Base-by-base conservation (phyloP, 2,888 invertebrate species). In the Chalcosyrphus nemorum region DNA sequence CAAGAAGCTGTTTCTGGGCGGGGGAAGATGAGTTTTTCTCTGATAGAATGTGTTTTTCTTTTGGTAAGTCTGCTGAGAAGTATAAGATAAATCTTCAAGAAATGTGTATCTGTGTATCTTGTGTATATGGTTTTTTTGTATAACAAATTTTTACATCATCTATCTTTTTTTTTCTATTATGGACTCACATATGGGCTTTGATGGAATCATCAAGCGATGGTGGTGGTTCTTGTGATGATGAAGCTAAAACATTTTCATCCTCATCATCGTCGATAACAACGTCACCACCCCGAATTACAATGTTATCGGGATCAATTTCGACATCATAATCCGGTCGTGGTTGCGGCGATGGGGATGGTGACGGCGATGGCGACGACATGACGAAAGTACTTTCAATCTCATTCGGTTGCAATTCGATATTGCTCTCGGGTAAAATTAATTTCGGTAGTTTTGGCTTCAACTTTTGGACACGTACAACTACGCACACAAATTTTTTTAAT, bases 381-480 rank as follows among this genome's bases (percentile, higher is more conserved):
- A 38, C 68, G 15, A 74, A 70, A 19, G 27, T 70, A 27, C 74
- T 65, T 27, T 74, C 70, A 68, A 74, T 70, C 45, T 77, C 76
- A 66, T 45, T 71, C 61, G 77, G 45, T 86, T 89, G 88, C 86
- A 90, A 88, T 86, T 88, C 90, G 86, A 88, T 88, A 86, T 91
- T 91, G 86, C 88, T 88, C 72, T 88, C 87, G 87, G 90, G 91
- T 88, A 91, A 87, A 88, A 91, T 91, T 86, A 91, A 88, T 89
- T 90, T 91, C 54, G 91, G 91, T 86, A 91, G 89, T 86, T 91
- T 91, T 71, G 90, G 89, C 87, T 91, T 92, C 59, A 90, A 84
- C 87, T 91, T 92, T 89, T 91, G 89, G 87, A 92, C 90, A 88
- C 91, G 91, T 85, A 91, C 89, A 89, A 92, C 91, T 92, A 87